phyloP scores from a whole-genome alignment of 2,797 vertebrate species.

The Squalus acanthias region DNA sequence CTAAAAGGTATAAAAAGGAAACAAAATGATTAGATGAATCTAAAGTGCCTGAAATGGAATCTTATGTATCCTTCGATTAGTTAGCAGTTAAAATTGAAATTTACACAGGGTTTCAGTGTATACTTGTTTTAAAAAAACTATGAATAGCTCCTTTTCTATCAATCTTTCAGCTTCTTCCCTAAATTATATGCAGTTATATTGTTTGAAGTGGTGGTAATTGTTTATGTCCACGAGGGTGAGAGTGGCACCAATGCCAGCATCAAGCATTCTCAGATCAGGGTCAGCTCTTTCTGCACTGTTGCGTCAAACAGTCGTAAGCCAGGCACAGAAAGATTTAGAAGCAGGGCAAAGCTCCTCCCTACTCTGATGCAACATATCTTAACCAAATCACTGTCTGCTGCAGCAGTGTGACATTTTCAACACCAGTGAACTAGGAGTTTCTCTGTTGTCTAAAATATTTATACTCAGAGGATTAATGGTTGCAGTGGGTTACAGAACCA shows the following conservation, averaged over 20 bases:
- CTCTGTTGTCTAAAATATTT: too few relatives aligned
- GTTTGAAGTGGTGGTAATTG: background rate
- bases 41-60: background rate
- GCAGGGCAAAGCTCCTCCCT: too few relatives aligned
- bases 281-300: too few relatives aligned
- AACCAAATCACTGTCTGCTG: too few relatives aligned
- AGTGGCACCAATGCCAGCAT: background rate
- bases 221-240: background rate
- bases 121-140: background rate
- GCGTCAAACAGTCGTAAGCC: too few relatives aligned
- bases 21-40: background rate
- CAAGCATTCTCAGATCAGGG: too few relatives aligned
- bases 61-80: background rate
- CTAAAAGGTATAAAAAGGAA: slow-evolving; percentile 53
- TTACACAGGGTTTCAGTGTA: background rate
- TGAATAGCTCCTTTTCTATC: background rate
- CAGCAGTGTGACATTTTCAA: too few relatives aligned
- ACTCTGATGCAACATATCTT: too few relatives aligned
- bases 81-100: background rate
- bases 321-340: too few relatives aligned
- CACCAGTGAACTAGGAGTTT: too few relatives aligned
- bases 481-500: background rate
- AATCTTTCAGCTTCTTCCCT: background rate
- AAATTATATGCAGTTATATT: background rate
- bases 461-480: too few relatives aligned